Evolutionary conservation across 2,888 invertebrate species (phyloP).

Genomic region (Lepidocyrtoides sp.): DNA sequence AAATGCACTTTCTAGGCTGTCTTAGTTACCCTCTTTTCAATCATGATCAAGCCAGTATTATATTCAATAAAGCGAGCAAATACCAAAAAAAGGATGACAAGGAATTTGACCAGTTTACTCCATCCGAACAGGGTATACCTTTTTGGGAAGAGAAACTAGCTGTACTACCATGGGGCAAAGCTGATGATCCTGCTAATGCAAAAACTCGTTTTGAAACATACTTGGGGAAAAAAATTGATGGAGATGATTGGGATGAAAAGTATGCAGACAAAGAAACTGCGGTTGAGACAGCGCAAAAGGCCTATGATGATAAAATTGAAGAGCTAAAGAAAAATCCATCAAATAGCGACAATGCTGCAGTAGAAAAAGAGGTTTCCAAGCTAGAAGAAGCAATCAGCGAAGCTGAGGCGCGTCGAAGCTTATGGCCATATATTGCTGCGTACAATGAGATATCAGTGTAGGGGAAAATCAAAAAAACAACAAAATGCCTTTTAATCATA

Average conservation of each 20-base stretch:
- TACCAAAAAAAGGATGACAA: neutral
- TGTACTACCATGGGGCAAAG: neutral
- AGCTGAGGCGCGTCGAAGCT: neutral
- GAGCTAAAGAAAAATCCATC: too few species aligned
- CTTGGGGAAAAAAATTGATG: too few species aligned
- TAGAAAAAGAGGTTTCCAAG: too few species aligned
- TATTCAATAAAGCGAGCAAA: neutral
- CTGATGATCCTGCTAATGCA: neutral
- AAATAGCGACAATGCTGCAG: too few species aligned
- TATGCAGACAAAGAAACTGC: too few species aligned
- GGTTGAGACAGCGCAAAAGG: too few species aligned
- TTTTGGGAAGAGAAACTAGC: neutral
- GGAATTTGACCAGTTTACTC: neutral
- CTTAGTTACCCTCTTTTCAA: constrained; percentile 60
- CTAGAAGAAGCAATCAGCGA: neutral
- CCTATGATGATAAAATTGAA: too few species aligned
- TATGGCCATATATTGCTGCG: neutral
- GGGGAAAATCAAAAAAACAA: too few species aligned
- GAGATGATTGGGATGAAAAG: too few species aligned
- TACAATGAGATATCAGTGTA: neutral
- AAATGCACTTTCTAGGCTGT: constrained; percentile 60
- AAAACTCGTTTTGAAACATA: neutral
- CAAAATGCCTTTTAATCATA: too few species aligned
- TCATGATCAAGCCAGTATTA: constrained; percentile 24
- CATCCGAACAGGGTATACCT: too few species aligned